Conservation (phyloP, 2,113 vertebrate species). For the Platichthys stellatus region DNA sequence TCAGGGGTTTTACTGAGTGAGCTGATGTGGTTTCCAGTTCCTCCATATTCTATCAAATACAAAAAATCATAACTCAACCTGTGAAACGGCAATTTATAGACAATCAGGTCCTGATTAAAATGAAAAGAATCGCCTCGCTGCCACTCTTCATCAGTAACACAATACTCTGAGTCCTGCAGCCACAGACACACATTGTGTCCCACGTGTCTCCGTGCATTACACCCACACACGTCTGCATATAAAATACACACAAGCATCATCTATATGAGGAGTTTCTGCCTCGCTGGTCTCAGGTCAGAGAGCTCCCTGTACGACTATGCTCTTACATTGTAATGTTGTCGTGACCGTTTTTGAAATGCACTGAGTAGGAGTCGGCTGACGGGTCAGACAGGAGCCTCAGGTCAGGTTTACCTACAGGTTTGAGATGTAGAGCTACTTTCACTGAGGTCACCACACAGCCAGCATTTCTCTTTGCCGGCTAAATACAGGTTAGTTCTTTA, state of each 20-base stretch:
- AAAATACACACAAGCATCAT: slow-evolving; percentile 55
- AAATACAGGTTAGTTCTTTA: too few species aligned
- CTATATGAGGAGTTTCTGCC: slow-evolving; percentile 76
- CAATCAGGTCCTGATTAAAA: not conserved
- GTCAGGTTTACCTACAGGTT: not conserved
- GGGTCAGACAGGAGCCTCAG: not conserved
- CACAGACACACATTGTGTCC: not conserved
- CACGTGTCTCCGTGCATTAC: not conserved
- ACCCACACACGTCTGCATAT: not conserved
- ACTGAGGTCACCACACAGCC: too few species aligned
- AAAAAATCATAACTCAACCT: slow-evolving; percentile 3
- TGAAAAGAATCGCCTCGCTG: slow-evolving; percentile 1
- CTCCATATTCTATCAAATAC: slow-evolving; percentile 29
- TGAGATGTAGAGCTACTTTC: too few species aligned
- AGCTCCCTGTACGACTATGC: slow-evolving; percentile 57
- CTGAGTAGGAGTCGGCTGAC: slow-evolving; percentile 38
- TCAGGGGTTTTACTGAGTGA: slow-evolving; percentile 48
- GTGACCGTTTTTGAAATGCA: slow-evolving; percentile 50
- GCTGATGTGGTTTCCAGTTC: slow-evolving; percentile 34
- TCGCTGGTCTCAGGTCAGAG: slow-evolving; percentile 79
- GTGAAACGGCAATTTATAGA: slow-evolving; percentile 2
- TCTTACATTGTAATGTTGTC: slow-evolving; percentile 67
- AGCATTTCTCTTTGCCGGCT: too few species aligned
- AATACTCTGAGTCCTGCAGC: slow-evolving; percentile 7
- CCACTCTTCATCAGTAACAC: slow-evolving; percentile 31